Conservation (phyloP, 2,797 vertebrate species). For the Trichosurus vulpecula region DNA sequence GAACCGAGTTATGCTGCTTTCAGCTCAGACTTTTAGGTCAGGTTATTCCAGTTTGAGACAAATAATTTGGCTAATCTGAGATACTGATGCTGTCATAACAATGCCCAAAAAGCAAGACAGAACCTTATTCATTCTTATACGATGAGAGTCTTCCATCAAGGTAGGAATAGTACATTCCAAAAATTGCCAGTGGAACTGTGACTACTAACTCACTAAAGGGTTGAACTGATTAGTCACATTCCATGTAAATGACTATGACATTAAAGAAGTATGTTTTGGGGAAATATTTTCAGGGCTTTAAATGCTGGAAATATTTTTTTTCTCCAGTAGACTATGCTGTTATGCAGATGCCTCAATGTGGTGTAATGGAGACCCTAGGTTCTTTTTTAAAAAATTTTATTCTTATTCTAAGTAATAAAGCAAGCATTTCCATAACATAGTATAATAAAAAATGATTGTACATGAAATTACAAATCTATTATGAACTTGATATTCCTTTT, state of each 20-base stretch:
- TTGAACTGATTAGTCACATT: rapidly evolving
- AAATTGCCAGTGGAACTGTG: neutral
- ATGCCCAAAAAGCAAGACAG: slow-evolving; percentile 42
- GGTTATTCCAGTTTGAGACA: neutral
- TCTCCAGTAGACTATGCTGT: neutral
- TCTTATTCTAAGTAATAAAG: neutral
- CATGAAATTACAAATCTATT: neutral
- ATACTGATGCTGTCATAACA: slow-evolving; percentile 6
- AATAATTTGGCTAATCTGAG: slow-evolving; percentile 59
- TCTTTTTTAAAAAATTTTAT: neutral
- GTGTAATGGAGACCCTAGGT: neutral
- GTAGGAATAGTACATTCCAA: neutral
- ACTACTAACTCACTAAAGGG: neutral
- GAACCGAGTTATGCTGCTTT: neutral
- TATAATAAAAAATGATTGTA: neutral
- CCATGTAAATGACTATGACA: neutral
- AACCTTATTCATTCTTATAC: neutral
- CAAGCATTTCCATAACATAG: neutral
- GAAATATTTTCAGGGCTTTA: neutral
- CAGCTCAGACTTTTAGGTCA: neutral
- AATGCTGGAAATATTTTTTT: slow-evolving; percentile 4
- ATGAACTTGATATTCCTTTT: neutral
- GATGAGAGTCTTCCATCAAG: neutral
- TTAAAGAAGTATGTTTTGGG: neutral
- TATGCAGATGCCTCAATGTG: neutral